Evolutionary conservation across 2,797 vertebrate genomes (phyloP).

Genomic region (Linurgus olivaceus): DNA sequence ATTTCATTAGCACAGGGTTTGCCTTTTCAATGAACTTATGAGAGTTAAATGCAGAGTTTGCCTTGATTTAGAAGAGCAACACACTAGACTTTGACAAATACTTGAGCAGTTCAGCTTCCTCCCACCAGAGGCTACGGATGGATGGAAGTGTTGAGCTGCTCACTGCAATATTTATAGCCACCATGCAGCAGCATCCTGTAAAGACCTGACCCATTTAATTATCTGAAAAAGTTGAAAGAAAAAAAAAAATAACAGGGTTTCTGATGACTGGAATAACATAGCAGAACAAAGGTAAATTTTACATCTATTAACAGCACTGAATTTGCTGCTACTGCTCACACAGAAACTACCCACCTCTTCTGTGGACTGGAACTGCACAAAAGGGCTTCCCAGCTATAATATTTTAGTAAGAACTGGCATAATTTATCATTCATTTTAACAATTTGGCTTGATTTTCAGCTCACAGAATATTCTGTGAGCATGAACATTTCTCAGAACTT

Average conservation of each 20-base stretch:
- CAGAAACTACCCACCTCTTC: neutral
- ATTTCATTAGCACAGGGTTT: neutral
- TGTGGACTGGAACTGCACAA: neutral
- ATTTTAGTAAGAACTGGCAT: neutral
- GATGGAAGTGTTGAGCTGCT: neutral
- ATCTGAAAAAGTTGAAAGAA: neutral
- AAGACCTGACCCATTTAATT: slow-evolving; percentile 49
- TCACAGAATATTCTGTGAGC: neutral
- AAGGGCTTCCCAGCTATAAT: neutral
- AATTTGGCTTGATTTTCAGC: neutral
- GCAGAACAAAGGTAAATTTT: neutral
- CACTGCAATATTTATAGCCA: slow-evolving; percentile 27
- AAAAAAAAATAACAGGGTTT: neutral
- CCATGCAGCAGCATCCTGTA: neutral
- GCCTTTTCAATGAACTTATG: neutral
- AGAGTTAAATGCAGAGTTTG: neutral
- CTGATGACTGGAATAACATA: neutral
- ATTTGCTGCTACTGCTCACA: neutral
- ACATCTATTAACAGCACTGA: neutral
- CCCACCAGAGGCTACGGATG: neutral
- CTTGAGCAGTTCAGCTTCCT: neutral
- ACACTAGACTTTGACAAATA: neutral
- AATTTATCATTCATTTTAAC: neutral
- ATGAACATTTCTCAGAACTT: neutral
- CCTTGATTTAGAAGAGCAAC: neutral